phyloP scores from a whole-genome alignment of 2,888 invertebrate species.

The Podabrus alpinus region DNA sequence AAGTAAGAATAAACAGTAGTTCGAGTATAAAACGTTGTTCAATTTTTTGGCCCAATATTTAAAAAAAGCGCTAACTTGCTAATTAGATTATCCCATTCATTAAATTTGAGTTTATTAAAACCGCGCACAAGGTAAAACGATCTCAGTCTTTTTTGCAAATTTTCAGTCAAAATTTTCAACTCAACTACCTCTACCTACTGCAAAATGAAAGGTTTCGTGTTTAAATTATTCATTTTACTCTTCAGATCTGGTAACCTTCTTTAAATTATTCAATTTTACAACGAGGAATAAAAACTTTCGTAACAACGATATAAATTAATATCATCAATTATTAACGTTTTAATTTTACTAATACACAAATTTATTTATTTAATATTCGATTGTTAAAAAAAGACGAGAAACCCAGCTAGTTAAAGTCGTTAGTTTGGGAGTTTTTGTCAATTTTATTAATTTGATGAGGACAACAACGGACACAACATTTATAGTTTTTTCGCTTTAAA shows the following conservation, averaged over 20 bases:
- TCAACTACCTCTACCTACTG: conserved; percentile 13
- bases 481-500: conserved; percentile 20
- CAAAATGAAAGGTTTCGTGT: neutral
- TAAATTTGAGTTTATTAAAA: conserved; percentile 6
- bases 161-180: conserved; percentile 35
- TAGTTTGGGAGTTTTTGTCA: conserved; percentile 4
- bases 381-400: neutral
- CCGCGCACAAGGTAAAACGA: conserved; percentile 28
- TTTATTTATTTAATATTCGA: neutral
- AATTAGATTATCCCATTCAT: conserved; percentile 2
- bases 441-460: conserved; percentile 16
- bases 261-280: neutral
- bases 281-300: neutral
- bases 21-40: conserved; percentile 19
- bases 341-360: neutral
- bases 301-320: conserved; percentile 2
- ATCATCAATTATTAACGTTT: neutral
- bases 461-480: conserved; percentile 16
- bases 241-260: neutral
- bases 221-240: neutral
- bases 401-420: neutral
- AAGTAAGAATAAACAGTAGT: conserved; percentile 17
- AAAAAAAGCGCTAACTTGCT: conserved; percentile 21
- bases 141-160: conserved; percentile 40
- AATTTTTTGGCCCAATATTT: conserved; percentile 27